Conservation (phyloP, 2,888 invertebrate species). For the Nysson spinosus region DNA sequence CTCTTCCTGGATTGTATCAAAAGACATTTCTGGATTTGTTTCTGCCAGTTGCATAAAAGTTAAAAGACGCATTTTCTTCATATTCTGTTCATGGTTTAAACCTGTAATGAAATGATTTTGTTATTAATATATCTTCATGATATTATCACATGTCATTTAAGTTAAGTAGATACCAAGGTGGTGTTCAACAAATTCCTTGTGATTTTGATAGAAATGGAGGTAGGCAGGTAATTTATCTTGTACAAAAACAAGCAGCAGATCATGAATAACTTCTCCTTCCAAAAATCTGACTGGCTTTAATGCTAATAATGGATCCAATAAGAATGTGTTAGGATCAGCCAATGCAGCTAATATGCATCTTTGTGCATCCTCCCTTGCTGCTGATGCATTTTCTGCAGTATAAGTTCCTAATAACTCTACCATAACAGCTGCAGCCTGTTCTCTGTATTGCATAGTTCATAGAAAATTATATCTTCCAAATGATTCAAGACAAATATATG, state of each 20-base stretch:
- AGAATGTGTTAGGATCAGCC: constrained; percentile 96
- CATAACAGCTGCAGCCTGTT: constrained; percentile 97
- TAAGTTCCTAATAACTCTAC: constrained; percentile 97
- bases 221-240: constrained; percentile 96
- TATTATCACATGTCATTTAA: neutral
- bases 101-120: constrained; percentile 78
- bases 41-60: constrained; percentile 99
- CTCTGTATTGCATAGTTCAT: constrained; percentile 79
- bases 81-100: constrained; percentile 94
- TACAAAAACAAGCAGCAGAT: constrained; percentile 95
- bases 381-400: constrained; percentile 97
- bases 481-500: neutral
- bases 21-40: constrained; percentile 93
- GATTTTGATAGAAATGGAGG: constrained; percentile 92
- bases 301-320: constrained; percentile 94
- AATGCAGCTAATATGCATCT: constrained; percentile 97
- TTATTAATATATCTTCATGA: neutral
- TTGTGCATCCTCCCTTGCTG: constrained; percentile 97
- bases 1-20: constrained; percentile 91
- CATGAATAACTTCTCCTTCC: constrained; percentile 96
- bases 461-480: constrained; percentile 20
- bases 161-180: constrained; percentile 74
- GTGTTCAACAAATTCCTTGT: constrained; percentile 91
- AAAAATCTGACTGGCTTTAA: constrained; percentile 96
- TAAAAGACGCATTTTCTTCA: constrained; percentile 97